Conservation (phyloP, 2,113 vertebrate species). For the Speoplatyrhinus poulsoni region DNA sequence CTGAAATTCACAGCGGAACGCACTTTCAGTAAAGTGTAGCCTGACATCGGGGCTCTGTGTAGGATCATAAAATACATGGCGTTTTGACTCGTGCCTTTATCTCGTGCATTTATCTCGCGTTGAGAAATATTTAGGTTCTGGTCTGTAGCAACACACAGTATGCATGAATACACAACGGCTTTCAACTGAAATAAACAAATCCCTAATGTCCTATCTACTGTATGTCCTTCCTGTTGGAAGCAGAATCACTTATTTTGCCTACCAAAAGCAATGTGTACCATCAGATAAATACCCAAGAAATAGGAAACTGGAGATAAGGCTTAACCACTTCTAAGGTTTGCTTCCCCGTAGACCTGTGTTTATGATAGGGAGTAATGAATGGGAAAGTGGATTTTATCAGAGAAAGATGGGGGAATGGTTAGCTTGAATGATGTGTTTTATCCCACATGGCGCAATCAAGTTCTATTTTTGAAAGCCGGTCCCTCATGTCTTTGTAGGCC, state of each 20-base stretch:
- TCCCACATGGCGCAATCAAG: constrained; percentile 75
- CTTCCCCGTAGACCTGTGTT: constrained; percentile 66
- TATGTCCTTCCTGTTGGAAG: constrained; percentile 73
- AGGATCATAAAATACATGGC: constrained; percentile 62
- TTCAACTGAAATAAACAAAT: constrained; percentile 78
- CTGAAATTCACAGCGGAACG: constrained; percentile 55
- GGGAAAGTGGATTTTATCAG: constrained; percentile 77
- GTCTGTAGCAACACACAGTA: constrained; percentile 64
- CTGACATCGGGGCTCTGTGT: constrained; percentile 57
- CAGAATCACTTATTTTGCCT: constrained; percentile 73
- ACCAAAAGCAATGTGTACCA: constrained; percentile 76
- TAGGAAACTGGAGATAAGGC: constrained; percentile 69
- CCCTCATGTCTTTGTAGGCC: constrained; percentile 51
- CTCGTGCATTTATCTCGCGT: constrained; percentile 66
- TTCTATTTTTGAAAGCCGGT: constrained; percentile 62
- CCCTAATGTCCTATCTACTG: constrained; percentile 74
- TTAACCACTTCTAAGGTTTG: constrained; percentile 74
- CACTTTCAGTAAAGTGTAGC: constrained; percentile 58
- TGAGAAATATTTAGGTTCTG: constrained; percentile 73
- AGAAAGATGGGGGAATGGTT: constrained; percentile 72
- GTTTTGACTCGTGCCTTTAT: constrained; percentile 66
- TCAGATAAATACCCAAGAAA: constrained; percentile 75
- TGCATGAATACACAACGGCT: constrained; percentile 68
- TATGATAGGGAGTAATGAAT: constrained; percentile 76
- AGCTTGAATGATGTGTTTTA: constrained; percentile 73